Conservation (phyloP, 1,140 invertebrate genomes). For the Physella acuta region DNA sequence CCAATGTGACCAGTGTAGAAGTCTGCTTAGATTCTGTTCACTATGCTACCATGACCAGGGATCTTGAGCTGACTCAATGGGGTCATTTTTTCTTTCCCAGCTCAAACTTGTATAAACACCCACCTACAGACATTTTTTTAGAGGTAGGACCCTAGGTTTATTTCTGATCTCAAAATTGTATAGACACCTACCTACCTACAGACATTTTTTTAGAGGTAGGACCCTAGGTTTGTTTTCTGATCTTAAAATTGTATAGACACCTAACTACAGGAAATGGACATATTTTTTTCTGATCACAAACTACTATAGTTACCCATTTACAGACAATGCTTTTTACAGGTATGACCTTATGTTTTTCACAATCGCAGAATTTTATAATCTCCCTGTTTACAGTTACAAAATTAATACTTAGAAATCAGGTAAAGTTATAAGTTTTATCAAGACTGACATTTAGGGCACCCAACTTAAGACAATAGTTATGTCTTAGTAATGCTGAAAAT, state of each 20-base stretch:
- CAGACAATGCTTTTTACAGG: not conserved
- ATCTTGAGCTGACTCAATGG: constrained; percentile 14
- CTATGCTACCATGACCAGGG: constrained; percentile 6
- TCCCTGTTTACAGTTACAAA: too few species aligned
- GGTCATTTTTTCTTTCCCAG: not conserved
- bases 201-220: not conserved
- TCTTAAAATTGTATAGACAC: not conserved
- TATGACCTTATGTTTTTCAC: too few species aligned
- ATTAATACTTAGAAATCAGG: too few species aligned
- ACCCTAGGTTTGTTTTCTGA: not conserved
- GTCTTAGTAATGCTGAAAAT: too few species aligned
- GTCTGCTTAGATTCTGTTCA: constrained; percentile 15
- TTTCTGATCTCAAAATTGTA: not conserved
- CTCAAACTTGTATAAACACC: constrained; percentile 10
- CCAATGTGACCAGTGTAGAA: constrained; percentile 11
- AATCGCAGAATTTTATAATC: too few species aligned
- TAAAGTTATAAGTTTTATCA: too few species aligned
- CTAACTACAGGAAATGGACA: not conserved
- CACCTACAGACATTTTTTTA: constrained; percentile 8
- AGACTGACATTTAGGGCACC: too few species aligned
- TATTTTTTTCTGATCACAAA: not conserved
- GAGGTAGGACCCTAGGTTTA: not conserved
- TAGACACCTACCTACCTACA: not conserved
- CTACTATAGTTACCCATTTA: not conserved
- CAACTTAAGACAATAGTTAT: too few species aligned